phyloP scores from a whole-genome alignment of 2,113 vertebrate genomes.

The Butastur rufipennis region DNA sequence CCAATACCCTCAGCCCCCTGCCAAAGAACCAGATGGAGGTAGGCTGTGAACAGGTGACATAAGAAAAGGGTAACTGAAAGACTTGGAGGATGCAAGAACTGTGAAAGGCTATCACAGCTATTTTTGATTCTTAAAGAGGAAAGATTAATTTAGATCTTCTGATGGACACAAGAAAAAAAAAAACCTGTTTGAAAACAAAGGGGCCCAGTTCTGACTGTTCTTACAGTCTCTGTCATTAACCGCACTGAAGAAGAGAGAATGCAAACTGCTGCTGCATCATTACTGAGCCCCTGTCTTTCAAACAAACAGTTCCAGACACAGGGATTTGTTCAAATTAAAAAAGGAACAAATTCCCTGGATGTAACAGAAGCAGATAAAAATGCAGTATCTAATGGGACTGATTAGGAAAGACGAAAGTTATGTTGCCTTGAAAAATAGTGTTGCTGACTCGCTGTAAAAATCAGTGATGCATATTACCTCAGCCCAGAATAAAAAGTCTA shows the following conservation, averaged over 20 bases:
- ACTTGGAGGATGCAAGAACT: neutral
- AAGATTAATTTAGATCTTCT: neutral
- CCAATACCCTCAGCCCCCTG: neutral
- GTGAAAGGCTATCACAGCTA: neutral
- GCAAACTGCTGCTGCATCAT: neutral
- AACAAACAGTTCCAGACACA: neutral
- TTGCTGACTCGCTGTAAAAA: neutral
- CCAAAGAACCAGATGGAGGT: slow-evolving; percentile 19
- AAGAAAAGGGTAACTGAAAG: neutral
- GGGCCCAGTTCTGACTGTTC: neutral
- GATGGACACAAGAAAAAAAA: neutral
- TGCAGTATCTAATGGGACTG: neutral
- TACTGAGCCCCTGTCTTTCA: neutral
- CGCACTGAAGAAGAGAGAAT: neutral
- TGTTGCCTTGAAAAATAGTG: neutral
- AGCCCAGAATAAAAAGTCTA: neutral
- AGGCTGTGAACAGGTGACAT: neutral
- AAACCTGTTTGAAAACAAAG: neutral
- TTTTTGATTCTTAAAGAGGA: neutral
- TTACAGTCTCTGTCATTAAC: neutral
- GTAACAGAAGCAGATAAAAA: neutral
- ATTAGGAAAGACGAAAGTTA: neutral
- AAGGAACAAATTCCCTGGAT: neutral
- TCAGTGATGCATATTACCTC: rapidly evolving
- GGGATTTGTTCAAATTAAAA: neutral